Percentiles rank a stretch among this genome's conserved stretches.
These are phyloP conservation scores for Lerema accius DNA, from an alignment of 1,140 invertebrate genomes.

Conservation along the genomic window DNA sequence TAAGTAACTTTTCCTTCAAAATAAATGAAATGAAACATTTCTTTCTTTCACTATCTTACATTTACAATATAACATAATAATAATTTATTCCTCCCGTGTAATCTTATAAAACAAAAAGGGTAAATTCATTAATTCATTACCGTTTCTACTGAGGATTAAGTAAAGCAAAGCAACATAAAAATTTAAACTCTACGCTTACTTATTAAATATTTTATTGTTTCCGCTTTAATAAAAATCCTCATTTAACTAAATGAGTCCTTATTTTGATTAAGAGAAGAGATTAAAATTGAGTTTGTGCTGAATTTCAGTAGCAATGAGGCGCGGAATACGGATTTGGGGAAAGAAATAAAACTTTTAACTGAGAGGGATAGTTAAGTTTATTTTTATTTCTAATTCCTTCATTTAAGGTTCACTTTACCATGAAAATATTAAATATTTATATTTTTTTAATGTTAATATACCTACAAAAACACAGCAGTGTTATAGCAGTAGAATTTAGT, in stretches of 20 bases:
- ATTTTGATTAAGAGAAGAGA: conserved; percentile 20
- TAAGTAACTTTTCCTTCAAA: no score
- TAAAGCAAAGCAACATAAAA: conserved; percentile 13
- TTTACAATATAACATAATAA: no score
- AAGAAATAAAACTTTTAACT: no score
- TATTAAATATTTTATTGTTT: conserved; percentile 26
- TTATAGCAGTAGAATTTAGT: no score
- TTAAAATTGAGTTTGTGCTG: conserved; percentile 20
- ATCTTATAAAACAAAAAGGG: neutral
- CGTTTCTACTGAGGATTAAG: neutral
- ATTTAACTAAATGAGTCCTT: conserved; percentile 18
- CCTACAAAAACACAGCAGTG: no score
- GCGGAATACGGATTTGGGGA: conserved; percentile 6
- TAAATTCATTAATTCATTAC: conserved; percentile 6
- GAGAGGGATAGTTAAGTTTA: neutral
- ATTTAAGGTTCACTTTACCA: no score
- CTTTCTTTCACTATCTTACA: no score
- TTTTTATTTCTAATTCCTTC: conserved; percentile 11
- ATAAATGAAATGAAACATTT: no score
- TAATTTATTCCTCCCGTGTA: neutral
- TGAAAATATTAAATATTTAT: no score
- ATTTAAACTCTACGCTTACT: neutral
- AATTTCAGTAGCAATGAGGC: conserved; percentile 15
- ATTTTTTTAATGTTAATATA: no score
- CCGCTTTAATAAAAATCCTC: conserved; percentile 20